Evolutionary conservation across 2,888 invertebrate species (phyloP).

Genomic region (Limnephilus marmoratus): DNA sequence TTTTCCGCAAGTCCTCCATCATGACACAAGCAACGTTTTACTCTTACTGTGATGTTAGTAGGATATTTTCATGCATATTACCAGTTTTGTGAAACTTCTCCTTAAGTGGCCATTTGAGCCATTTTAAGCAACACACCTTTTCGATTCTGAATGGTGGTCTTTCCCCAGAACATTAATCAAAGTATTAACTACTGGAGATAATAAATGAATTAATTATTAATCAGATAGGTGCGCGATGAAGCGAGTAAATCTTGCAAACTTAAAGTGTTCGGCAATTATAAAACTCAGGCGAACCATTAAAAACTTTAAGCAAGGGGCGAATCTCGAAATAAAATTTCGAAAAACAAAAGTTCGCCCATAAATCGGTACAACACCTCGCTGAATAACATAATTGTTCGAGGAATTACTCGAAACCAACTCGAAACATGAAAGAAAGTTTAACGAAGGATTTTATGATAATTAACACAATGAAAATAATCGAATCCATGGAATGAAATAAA

Average conservation of each 20-base stretch:
- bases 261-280: background rate
- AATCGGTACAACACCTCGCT: constrained; percentile 17
- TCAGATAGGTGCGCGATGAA: background rate
- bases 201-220: background rate
- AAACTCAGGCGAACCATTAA: background rate
- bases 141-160: background rate
- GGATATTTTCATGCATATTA: too few species aligned
- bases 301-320: background rate
- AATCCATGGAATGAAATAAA: constrained; percentile 2
- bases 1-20: too few species aligned
- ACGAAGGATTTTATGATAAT: constrained; percentile 12
- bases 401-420: constrained; percentile 4
- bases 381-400: constrained; percentile 9
- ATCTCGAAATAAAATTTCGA: background rate
- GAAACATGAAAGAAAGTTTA: constrained; percentile 19
- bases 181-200: background rate
- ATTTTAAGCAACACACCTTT: background rate
- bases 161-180: background rate
- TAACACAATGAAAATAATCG: constrained; percentile 26
- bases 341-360: background rate
- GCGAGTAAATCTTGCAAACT: background rate
- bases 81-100: too few species aligned
- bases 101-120: background rate
- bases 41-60: too few species aligned
- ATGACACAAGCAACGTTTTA: too few species aligned